Evolutionary conservation across 2,113 vertebrate genomes (phyloP).

Genomic region (Spheniscus mendiculus): DNA sequence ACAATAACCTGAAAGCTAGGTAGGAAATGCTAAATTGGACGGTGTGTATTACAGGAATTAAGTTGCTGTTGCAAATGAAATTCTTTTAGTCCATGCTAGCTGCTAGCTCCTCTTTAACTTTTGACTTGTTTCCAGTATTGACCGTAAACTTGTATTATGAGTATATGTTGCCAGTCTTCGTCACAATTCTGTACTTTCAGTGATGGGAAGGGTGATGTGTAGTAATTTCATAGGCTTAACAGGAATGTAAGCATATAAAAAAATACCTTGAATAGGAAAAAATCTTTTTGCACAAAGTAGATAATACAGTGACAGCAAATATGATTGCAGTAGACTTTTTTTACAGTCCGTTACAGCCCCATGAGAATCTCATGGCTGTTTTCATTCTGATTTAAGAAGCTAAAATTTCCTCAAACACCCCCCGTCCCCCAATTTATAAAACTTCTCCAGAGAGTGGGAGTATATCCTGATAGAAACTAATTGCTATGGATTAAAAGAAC

Average conservation of each 20-base stretch:
- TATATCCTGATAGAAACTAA: conserved; percentile 49
- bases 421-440: not conserved
- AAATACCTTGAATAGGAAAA: not conserved
- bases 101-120: not conserved
- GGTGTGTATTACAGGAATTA: conserved; percentile 36
- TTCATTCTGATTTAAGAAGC: not conserved
- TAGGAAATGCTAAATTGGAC: conserved; percentile 27
- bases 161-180: not conserved
- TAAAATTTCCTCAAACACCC: not conserved
- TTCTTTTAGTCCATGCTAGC: not conserved
- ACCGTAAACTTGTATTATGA: not conserved
- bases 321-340: not conserved
- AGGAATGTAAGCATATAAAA: not conserved
- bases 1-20: conserved; percentile 12
- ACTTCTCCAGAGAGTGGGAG: conserved; percentile 36
- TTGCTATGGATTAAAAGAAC: conserved; percentile 45
- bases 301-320: not conserved
- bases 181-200: not conserved
- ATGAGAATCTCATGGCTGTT: not conserved
- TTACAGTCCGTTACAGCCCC: not conserved
- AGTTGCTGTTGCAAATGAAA: conserved; percentile 31
- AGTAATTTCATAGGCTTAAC: not conserved
- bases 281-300: not conserved
- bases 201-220: not conserved
- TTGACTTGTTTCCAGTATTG: conserved; percentile 25